Conservation (phyloP, 2,797 vertebrate species). For the Dendrocincla tyrannina region DNA sequence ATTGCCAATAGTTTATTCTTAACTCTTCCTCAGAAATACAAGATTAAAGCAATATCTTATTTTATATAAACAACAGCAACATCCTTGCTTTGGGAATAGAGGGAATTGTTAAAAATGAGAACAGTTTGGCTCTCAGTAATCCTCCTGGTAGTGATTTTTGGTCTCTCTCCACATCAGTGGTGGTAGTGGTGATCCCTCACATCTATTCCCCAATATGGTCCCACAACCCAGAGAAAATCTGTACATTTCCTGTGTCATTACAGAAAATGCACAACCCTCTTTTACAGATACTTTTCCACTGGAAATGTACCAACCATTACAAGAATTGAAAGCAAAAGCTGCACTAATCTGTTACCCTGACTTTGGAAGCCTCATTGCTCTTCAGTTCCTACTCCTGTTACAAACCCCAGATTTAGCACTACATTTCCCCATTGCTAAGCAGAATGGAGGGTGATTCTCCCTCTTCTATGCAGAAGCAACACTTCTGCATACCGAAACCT, state of each 20-base stretch:
- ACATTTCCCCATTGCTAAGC: neutral
- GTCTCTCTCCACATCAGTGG: neutral
- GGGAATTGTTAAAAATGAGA: neutral
- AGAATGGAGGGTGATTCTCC: neutral
- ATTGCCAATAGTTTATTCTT: neutral
- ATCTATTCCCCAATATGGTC: neutral
- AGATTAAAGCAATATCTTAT: neutral
- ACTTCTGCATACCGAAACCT: neutral
- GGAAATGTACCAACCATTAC: neutral
- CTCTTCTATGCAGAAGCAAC: neutral
- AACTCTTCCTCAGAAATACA: neutral
- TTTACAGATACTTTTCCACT: neutral
- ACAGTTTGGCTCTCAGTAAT: neutral
- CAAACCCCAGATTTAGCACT: neutral
- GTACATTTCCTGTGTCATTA: neutral
- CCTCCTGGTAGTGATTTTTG: neutral
- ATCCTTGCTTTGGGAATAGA: neutral
- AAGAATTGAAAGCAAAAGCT: neutral
- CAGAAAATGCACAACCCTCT: neutral
- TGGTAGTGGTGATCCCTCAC: neutral
- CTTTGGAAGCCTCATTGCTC: neutral
- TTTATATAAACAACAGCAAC: neutral
- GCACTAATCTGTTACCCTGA: neutral
- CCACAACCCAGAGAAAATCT: neutral
- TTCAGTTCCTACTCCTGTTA: neutral